Conservation (phyloP, 1,140 invertebrate genomes). For the Drosophila grimshawi region DNA sequence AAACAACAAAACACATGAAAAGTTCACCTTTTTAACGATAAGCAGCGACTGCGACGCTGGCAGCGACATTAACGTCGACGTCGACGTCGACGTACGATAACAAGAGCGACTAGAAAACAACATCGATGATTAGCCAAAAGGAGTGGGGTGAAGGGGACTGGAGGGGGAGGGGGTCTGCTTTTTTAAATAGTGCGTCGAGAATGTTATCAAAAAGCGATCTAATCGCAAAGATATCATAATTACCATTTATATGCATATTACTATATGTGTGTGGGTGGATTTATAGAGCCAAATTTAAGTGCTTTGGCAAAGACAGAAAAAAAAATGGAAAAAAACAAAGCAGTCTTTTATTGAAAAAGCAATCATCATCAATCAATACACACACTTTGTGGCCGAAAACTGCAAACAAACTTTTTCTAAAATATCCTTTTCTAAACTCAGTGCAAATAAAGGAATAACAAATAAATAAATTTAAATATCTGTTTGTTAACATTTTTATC, state of each 20-base stretch:
- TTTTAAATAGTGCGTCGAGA: background rate
- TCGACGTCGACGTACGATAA: slow-evolving; percentile 67
- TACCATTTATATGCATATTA: slow-evolving; percentile 55
- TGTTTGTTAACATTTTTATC: no score
- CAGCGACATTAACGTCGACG: slow-evolving; percentile 22
- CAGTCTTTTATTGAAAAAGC: background rate
- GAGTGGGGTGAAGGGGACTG: no score
- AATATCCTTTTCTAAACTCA: no score
- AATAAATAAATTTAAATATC: no score
- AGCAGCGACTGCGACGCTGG: slow-evolving; percentile 21
- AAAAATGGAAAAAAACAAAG: no score
- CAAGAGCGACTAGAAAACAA: slow-evolving; percentile 19
- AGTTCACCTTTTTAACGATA: slow-evolving; percentile 46
- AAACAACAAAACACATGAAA: slow-evolving; percentile 37
- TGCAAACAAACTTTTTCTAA: no score
- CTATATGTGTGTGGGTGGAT: background rate
- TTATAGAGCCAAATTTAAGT: background rate
- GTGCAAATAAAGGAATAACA: no score
- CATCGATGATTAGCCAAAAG: slow-evolving; percentile 27
- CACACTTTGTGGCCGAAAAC: no score
- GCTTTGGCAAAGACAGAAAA: slow-evolving; percentile 11
- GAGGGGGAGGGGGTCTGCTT: background rate
- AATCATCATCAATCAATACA: slow-evolving; percentile 59
- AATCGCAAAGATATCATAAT: slow-evolving; percentile 64
- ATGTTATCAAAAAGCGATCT: slow-evolving; percentile 63